phyloP scores from a whole-genome alignment of 2,113 vertebrate species.

The Podiceps cristatus region DNA sequence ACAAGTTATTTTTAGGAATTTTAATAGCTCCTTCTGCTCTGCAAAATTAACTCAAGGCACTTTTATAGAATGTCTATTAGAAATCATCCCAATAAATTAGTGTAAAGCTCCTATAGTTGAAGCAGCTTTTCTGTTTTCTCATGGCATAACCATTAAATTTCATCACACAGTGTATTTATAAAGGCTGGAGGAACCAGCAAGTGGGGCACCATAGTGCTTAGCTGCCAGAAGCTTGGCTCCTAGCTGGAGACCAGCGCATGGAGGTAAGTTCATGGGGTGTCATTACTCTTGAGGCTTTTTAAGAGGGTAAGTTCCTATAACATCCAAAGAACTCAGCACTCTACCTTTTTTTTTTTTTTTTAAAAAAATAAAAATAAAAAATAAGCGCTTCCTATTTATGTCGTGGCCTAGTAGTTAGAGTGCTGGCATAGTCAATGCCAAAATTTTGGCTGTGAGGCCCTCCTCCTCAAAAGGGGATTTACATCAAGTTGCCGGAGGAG shows the following conservation, averaged over 20 bases:
- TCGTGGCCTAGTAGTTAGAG: neutral
- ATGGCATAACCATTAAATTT: neutral
- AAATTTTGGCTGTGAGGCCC: neutral
- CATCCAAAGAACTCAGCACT: neutral
- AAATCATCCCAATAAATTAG: neutral
- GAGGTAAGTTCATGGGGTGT: neutral
- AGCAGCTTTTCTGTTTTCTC: neutral
- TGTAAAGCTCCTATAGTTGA: neutral
- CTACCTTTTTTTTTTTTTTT: neutral
- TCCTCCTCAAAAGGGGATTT: neutral
- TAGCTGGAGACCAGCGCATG: neutral
- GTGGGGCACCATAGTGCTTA: neutral
- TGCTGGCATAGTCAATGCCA: neutral
- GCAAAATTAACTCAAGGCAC: neutral
- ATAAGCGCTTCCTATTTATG: neutral
- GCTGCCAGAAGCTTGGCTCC: neutral
- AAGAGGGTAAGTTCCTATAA: neutral
- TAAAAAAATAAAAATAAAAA: no score
- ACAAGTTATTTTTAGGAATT: slow-evolving; percentile 17
- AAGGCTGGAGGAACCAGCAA: neutral
- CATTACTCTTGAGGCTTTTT: neutral
- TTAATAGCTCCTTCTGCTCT: neutral
- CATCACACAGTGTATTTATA: neutral
- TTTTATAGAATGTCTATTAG: neutral
- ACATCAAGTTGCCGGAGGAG: neutral